Conservation (phyloP, 2,113 vertebrate genomes). For the Panthera uncia region DNA sequence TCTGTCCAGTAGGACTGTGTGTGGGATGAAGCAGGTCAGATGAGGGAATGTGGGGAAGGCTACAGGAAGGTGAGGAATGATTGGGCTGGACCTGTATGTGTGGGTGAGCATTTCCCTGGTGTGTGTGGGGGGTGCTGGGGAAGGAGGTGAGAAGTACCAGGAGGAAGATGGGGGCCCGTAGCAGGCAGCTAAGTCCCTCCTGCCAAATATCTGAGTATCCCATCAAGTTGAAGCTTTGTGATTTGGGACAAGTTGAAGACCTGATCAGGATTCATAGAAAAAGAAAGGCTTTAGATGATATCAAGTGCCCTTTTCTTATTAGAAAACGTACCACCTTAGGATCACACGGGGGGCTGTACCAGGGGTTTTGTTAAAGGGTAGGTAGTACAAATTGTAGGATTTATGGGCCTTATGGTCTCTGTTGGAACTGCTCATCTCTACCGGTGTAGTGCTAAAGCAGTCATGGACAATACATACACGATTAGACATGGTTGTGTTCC, state of each 20-base stretch:
- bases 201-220: background rate
- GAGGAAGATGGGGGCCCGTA: background rate
- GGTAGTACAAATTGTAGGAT: background rate
- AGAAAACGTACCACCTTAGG: background rate
- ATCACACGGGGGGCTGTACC: background rate
- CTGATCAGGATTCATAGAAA: background rate
- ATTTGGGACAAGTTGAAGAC: background rate
- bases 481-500: background rate
- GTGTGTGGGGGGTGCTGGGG: background rate
- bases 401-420: background rate
- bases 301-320: background rate
- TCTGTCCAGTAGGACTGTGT: background rate
- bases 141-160: background rate
- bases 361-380: background rate
- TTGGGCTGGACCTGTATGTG: background rate
- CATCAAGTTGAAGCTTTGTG: background rate
- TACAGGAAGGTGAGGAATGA: no score
- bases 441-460: background rate
- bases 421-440: background rate
- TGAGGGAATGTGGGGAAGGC: no score
- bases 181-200: no score
- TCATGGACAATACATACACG: background rate
- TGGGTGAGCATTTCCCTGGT: background rate
- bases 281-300: background rate
- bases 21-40: accelerated